Percentiles rank a stretch among this genome's conserved stretches.
Conservation (phyloP, 2,797 vertebrate genomes). For the Sebastes baramenuke region DNA sequence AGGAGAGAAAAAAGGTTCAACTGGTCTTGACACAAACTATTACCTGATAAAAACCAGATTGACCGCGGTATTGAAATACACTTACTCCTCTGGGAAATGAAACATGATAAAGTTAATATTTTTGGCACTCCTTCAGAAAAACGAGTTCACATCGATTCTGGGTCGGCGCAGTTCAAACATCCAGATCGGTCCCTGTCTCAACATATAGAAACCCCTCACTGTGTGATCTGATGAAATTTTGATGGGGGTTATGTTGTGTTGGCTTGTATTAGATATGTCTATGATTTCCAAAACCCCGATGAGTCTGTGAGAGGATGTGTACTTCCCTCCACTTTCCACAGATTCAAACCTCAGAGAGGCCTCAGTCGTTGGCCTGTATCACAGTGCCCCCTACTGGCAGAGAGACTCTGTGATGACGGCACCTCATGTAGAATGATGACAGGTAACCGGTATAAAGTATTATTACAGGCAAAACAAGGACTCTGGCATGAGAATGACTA, state of each 20-base stretch:
- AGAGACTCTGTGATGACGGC: background rate
- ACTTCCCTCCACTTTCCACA: constrained; percentile 36
- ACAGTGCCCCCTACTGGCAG: constrained; percentile 84
- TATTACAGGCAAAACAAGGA: constrained; percentile 8
- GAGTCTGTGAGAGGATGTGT: constrained; percentile 47
- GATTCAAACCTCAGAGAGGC: constrained; percentile 28
- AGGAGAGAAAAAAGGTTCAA: constrained; percentile 59
- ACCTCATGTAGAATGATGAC: constrained; percentile 17
- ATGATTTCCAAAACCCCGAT: constrained; percentile 64
- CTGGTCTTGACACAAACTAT: constrained; percentile 70
- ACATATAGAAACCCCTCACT: constrained; percentile 51
- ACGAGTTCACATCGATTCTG: constrained; percentile 55
- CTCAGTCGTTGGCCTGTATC: constrained; percentile 62
- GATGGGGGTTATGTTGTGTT: constrained; percentile 54
- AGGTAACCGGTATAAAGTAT: constrained; percentile 25
- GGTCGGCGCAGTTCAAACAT: constrained; percentile 56
- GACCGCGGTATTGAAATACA: constrained; percentile 62
- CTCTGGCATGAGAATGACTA: background rate
- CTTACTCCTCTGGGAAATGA: constrained; percentile 55
- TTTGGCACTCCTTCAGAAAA: constrained; percentile 50
- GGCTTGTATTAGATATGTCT: constrained; percentile 56
- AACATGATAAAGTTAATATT: constrained; percentile 74
- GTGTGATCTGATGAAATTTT: constrained; percentile 67
- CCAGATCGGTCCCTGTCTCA: constrained; percentile 46
- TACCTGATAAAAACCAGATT: constrained; percentile 48